Evolutionary conservation across 2,113 vertebrate genomes (phyloP).

Genomic region (Charadrius vociferus): DNA sequence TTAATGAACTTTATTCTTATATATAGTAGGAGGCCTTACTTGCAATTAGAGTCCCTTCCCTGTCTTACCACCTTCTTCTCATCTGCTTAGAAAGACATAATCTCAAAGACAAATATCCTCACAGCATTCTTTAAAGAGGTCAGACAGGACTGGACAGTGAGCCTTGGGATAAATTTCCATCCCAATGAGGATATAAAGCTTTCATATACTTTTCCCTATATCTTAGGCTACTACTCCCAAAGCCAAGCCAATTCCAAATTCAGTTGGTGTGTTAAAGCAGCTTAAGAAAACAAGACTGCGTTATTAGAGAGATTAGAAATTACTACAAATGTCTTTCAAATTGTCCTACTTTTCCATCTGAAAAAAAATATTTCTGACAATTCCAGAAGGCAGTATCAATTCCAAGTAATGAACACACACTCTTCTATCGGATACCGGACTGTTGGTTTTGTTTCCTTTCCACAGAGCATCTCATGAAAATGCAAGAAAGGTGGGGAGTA

Average conservation of each 20-base stretch:
- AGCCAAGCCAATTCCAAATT: background rate
- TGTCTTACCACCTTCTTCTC: background rate
- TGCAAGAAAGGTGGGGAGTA: background rate
- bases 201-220: background rate
- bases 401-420: background rate
- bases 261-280: background rate
- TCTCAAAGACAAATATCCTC: background rate
- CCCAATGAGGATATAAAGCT: background rate
- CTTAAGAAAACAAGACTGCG: background rate
- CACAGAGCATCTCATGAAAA: background rate
- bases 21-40: background rate
- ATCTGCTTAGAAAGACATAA: background rate
- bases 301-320: background rate
- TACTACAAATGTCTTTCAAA: background rate
- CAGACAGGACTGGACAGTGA: background rate
- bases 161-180: background rate
- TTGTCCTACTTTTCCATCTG: background rate
- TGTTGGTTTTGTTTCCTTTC: background rate
- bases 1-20: background rate
- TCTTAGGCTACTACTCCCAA: background rate
- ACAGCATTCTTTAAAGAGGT: background rate
- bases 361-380: background rate
- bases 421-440: background rate
- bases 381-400: background rate
- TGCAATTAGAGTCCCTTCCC: background rate